phyloP scores from a whole-genome alignment of 2,113 vertebrate genomes.

The Zapornia atra region DNA sequence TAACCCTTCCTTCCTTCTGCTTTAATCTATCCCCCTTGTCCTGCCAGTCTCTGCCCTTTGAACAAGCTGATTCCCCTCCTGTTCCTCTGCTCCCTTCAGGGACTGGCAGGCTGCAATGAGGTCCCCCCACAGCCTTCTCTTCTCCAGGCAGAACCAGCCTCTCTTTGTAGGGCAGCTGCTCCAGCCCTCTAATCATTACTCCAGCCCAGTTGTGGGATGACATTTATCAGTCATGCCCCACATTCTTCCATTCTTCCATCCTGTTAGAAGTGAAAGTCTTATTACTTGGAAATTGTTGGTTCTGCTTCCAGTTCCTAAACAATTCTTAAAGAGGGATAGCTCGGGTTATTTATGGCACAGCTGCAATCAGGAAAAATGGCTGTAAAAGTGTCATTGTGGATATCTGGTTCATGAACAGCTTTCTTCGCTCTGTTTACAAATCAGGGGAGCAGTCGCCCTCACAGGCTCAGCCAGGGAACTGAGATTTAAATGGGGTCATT shows the following conservation, averaged over 20 bases:
- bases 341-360: neutral
- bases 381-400: neutral
- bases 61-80: no score
- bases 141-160: no score
- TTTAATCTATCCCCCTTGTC: no score
- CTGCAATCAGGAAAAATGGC: neutral
- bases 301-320: neutral
- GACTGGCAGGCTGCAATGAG: no score
- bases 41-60: no score
- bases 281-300: neutral
- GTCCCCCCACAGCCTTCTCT: no score
- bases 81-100: no score
- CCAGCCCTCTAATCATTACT: no score
- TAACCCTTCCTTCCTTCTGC: no score
- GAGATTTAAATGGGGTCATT: neutral
- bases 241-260: neutral
- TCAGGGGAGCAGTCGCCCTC: neutral
- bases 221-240: neutral
- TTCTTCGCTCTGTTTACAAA: neutral
- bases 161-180: no score
- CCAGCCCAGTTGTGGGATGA: neutral
- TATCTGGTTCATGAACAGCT: neutral
- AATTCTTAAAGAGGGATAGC: neutral
- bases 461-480: neutral
- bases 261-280: neutral